Conservation (phyloP, 2,888 invertebrate species). For the Nemoura dubitans region DNA sequence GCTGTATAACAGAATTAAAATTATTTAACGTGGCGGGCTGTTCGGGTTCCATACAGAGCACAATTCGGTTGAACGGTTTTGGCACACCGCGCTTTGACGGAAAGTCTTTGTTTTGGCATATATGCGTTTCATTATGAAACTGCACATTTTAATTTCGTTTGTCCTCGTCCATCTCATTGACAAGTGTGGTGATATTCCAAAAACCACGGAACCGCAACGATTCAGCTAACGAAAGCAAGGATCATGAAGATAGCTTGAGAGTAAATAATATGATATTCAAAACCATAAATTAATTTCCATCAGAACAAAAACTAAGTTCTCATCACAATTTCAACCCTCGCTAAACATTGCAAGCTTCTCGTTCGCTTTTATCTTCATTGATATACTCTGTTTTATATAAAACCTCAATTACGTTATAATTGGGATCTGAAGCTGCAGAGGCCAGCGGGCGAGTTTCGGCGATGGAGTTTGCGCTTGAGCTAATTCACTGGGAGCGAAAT, state of each 20-base stretch:
- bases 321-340: conserved; percentile 12
- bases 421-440: not conserved
- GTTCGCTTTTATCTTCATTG: conserved; percentile 12
- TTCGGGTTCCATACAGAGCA: not conserved
- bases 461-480: not conserved
- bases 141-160: not conserved
- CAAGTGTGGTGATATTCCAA: not conserved
- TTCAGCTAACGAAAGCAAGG: not conserved
- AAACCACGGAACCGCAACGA: not conserved
- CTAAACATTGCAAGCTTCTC: not conserved
- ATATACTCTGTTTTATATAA: conserved; percentile 12
- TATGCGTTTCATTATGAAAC: not conserved
- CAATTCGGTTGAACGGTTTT: not conserved
- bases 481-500: not conserved
- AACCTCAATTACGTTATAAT: conserved; percentile 1
- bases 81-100: not conserved
- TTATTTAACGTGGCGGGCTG: not conserved
- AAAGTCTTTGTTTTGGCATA: not conserved
- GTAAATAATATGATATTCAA: not conserved
- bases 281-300: not conserved
- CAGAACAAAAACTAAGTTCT: not conserved
- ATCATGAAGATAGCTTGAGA: not conserved
- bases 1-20: not conserved
- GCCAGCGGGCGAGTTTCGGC: not conserved
- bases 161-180: not conserved